Percentiles rank a stretch among this genome's conserved stretches.
These are phyloP conservation scores for Drosophila putrida DNA, from an alignment of 2,888 invertebrate genomes.

Conservation along the genomic window DNA sequence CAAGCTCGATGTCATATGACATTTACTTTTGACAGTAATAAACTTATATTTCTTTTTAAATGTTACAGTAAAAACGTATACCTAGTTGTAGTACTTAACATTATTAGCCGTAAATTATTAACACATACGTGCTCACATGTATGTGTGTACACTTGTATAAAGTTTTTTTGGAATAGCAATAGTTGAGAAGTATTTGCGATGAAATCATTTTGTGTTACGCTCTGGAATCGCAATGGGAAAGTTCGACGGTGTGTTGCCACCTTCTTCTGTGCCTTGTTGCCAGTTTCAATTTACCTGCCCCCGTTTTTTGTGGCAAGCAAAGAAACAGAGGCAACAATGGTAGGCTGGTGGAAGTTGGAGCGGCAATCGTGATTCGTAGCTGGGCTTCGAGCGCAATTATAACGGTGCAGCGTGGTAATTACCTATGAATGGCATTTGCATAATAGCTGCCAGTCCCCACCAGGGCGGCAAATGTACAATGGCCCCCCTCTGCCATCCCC, in stretches of 20 bases:
- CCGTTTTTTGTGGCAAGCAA: constrained; percentile 17
- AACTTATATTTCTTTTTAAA: neutral
- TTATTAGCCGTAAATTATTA: constrained; percentile 25
- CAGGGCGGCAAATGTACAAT: constrained; percentile 4
- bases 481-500: neutral
- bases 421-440: constrained; percentile 83
- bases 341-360: constrained; percentile 35
- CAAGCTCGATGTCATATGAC: neutral
- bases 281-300: constrained; percentile 62
- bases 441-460: constrained; percentile 62
- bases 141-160: neutral
- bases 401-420: constrained; percentile 83
- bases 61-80: neutral
- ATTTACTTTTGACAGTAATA: neutral
- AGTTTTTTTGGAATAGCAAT: constrained; percentile 9
- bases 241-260: constrained; percentile 48
- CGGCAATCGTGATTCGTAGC: constrained; percentile 81
- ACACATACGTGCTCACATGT: neutral
- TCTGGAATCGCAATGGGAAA: constrained; percentile 63
- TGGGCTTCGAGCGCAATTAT: constrained; percentile 83
- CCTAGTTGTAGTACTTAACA: neutral
- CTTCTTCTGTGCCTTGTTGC: constrained; percentile 59
- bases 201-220: constrained; percentile 49
- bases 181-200: constrained; percentile 31
- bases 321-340: constrained; percentile 18